phyloP scores from a whole-genome alignment of 2,797 vertebrate genomes.

The Chrysocyon brachyurus region DNA sequence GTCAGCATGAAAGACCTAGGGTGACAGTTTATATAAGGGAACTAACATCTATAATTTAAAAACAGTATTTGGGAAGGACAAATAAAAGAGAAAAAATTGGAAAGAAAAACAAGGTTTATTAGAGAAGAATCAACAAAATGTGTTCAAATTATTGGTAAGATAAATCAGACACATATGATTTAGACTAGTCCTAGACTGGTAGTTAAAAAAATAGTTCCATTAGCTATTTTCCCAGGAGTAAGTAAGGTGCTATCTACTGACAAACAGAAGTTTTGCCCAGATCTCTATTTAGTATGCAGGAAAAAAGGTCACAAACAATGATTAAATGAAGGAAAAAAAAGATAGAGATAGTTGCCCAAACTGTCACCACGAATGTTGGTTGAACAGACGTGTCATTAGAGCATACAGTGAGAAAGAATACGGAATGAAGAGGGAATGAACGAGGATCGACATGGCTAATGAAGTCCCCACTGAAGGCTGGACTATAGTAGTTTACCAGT shows the following conservation, averaged over 20 bases:
- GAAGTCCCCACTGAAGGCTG: background rate
- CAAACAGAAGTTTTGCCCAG: background rate
- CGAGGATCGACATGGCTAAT: background rate
- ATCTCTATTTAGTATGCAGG: background rate
- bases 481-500: background rate
- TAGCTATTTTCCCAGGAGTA: background rate
- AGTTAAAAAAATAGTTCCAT: background rate
- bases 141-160: conserved; percentile 8
- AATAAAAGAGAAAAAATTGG: background rate
- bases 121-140: background rate
- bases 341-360: background rate
- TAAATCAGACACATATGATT: conserved; percentile 29
- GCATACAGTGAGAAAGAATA: background rate
- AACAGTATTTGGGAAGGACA: conserved; percentile 32
- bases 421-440: background rate
- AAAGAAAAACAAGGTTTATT: background rate
- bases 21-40: background rate
- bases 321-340: background rate
- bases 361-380: background rate
- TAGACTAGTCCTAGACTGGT: background rate
- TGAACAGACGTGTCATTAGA: background rate
- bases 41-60: background rate
- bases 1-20: background rate
- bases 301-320: background rate
- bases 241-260: background rate